phyloP scores from a whole-genome alignment of 2,797 vertebrate species.

The Leptodactylus fallax region DNA sequence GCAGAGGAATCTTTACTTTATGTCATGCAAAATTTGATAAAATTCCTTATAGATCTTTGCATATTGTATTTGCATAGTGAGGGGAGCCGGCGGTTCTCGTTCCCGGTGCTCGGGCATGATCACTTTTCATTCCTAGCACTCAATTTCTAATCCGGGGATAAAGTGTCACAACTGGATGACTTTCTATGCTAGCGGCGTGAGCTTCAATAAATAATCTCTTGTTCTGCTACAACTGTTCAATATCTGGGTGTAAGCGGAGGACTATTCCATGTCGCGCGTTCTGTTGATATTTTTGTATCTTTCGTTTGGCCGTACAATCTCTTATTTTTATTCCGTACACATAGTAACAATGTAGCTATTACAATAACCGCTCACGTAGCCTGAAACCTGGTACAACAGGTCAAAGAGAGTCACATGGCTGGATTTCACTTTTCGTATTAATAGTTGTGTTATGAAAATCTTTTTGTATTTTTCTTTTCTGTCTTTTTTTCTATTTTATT shows the following conservation, averaged over 20 bases:
- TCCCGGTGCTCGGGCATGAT: background rate
- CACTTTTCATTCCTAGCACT: conserved; percentile 52
- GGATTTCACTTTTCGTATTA: background rate
- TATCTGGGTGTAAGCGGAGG: conserved; percentile 17
- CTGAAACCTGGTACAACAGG: background rate
- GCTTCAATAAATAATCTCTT: conserved; percentile 53
- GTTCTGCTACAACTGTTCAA: conserved; percentile 44
- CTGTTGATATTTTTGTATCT: background rate
- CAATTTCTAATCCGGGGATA: conserved; percentile 50
- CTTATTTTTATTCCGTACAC: background rate
- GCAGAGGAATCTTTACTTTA: background rate
- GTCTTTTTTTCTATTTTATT: background rate
- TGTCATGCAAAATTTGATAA: background rate
- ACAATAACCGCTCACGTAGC: background rate
- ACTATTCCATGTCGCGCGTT: background rate
- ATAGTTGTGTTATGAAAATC: background rate
- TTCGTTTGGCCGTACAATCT: background rate
- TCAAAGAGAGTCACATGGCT: conserved; percentile 10
- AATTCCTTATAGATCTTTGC: background rate
- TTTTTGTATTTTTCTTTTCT: background rate
- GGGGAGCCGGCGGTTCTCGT: background rate
- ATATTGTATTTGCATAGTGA: conserved; percentile 10
- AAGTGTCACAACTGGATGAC: conserved; percentile 50
- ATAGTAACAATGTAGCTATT: background rate
- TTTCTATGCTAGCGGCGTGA: conserved; percentile 28